These are phyloP conservation scores for Neocrepidodera transversa DNA, from an alignment of 2,888 invertebrate genomes.

Conservation along the genomic window DNA sequence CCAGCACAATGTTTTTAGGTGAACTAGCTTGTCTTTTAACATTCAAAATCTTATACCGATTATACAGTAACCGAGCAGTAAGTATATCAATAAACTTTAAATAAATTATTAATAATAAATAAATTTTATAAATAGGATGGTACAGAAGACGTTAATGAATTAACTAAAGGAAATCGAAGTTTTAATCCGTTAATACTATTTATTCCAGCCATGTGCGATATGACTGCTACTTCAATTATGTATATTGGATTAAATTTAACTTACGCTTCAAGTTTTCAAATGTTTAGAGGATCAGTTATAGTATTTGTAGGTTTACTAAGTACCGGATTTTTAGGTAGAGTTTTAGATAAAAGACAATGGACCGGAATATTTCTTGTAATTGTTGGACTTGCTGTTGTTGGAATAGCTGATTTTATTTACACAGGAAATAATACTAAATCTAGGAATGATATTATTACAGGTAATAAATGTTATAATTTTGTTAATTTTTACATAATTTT, in stretches of 20 bases:
- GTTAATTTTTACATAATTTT: too few species aligned
- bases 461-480: too few species aligned
- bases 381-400: constrained; percentile 75
- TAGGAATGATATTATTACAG: constrained; percentile 79
- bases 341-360: constrained; percentile 75
- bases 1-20: constrained; percentile 87
- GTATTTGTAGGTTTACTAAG: constrained; percentile 89
- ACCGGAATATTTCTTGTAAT: constrained; percentile 76
- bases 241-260: constrained; percentile 91
- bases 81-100: constrained; percentile 45
- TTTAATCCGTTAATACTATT: constrained; percentile 84
- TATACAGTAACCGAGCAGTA: constrained; percentile 65
- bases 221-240: constrained; percentile 87
- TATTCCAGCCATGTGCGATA: constrained; percentile 88
- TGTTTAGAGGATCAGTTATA: constrained; percentile 89
- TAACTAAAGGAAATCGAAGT: constrained; percentile 75
- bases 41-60: constrained; percentile 73
- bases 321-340: constrained; percentile 77
- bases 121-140: constrained; percentile 47
- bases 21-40: constrained; percentile 86
- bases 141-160: constrained; percentile 64
- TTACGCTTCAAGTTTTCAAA: constrained; percentile 93
- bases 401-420: constrained; percentile 73
- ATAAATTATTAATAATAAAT: constrained; percentile 1
- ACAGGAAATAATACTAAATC: constrained; percentile 54